Conservation (phyloP, 2,888 invertebrate species). For the Meganola albula region DNA sequence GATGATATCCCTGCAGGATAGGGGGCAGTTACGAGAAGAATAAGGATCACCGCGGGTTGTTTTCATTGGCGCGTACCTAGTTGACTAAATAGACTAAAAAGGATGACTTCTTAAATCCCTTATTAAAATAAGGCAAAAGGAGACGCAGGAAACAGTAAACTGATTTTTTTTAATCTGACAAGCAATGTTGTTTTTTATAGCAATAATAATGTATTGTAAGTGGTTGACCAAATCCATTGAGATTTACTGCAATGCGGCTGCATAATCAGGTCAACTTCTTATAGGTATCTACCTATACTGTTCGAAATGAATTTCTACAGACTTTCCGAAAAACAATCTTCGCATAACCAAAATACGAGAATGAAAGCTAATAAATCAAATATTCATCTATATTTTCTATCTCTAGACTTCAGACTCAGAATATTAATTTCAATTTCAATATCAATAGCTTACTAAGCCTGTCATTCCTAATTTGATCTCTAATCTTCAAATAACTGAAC, state of each 20-base stretch:
- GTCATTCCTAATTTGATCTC: slow-evolving; percentile 8
- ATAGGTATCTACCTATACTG: slow-evolving; percentile 13
- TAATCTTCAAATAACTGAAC: too few relatives aligned
- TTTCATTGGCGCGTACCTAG: too few relatives aligned
- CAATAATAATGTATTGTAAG: slow-evolving; percentile 20
- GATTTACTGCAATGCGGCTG: slow-evolving; percentile 39
- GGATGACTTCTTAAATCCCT: too few relatives aligned
- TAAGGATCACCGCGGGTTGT: too few relatives aligned
- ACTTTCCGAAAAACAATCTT: slow-evolving; percentile 23
- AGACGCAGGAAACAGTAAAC: slow-evolving; percentile 23
- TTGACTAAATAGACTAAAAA: too few relatives aligned
- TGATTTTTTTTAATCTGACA: too few relatives aligned
- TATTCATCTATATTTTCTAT: slow-evolving; percentile 16
- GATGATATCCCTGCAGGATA: too few relatives aligned
- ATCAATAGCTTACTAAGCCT: too few relatives aligned
- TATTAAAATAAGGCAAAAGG: slow-evolving; percentile 18
- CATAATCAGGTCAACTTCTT: slow-evolving; percentile 37
- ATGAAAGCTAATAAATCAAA: slow-evolving; percentile 19
- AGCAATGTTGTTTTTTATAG: slow-evolving; percentile 15
- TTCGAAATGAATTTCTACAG: slow-evolving; percentile 22
- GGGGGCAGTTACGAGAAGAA: too few relatives aligned
- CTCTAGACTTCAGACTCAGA: slow-evolving; percentile 10
- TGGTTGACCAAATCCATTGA: slow-evolving; percentile 26
- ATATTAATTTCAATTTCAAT: slow-evolving; percentile 15
- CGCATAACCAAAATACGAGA: slow-evolving; percentile 22